phyloP scores from a whole-genome alignment of 2,797 vertebrate genomes.

The Enteromius afrohamiltoni region DNA sequence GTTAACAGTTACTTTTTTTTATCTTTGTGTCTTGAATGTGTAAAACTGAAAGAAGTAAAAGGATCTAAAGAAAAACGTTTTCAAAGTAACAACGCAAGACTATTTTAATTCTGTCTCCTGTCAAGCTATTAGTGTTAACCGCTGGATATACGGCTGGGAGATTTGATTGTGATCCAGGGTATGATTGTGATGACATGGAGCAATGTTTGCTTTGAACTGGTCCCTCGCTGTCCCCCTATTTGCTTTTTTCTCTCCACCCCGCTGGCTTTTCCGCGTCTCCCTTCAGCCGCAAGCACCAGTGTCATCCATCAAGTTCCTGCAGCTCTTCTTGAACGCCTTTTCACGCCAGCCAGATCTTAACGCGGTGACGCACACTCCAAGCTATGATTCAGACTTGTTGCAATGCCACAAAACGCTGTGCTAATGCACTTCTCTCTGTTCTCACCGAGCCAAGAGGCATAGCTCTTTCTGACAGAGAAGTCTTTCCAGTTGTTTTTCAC shows the following conservation, averaged over 20 bases:
- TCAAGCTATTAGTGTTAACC: constrained; percentile 28
- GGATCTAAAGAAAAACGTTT: neutral
- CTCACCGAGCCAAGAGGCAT: constrained; percentile 73
- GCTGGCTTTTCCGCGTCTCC: constrained; percentile 62
- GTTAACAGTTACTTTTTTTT: neutral
- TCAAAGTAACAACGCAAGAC: neutral
- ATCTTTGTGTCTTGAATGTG: neutral
- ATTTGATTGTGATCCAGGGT: constrained; percentile 49
- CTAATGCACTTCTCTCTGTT: constrained; percentile 71
- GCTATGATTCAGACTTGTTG: constrained; percentile 75
- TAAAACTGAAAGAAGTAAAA: neutral
- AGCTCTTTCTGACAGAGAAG: constrained; percentile 77
- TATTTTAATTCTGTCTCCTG: neutral
- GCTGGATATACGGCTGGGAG: constrained; percentile 40
- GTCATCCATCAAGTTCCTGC: constrained; percentile 71
- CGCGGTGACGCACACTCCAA: constrained; percentile 57
- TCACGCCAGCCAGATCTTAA: constrained; percentile 63
- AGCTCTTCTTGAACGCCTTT: constrained; percentile 66
- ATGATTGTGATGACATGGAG: constrained; percentile 51
- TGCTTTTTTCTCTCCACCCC: constrained; percentile 49
- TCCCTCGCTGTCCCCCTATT: constrained; percentile 35
- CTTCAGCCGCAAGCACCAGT: constrained; percentile 68
- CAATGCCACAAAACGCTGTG: constrained; percentile 73
- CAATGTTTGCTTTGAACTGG: constrained; percentile 50
- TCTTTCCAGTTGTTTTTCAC: constrained; percentile 76